Base-by-base conservation (phyloP, 2,888 invertebrate species). In the Abrostola triplasia region DNA sequence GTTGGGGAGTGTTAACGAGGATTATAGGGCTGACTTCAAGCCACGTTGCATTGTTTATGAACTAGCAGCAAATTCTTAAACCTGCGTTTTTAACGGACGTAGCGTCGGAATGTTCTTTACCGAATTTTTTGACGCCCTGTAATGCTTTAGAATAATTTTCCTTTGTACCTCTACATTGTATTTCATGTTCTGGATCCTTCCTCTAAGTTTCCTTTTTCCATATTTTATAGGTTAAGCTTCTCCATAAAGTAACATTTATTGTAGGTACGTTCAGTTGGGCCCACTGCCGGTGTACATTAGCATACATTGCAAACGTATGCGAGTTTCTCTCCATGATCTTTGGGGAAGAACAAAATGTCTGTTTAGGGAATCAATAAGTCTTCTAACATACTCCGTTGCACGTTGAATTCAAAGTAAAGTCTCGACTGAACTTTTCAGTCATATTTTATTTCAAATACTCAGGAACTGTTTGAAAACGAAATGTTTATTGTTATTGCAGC, bases 401-500 rank as follows among this genome's bases (percentile, higher is more conserved):
- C 35, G n/a, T 9, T 10, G 40, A 9, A 40, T 37, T 12, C 38
- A 36, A n/a, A 37, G 12, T 51, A 38, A 1, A 6, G 12, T 51
- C 36, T 44, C 9, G 40, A 52, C 40, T 49, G 11, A 49, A 49
- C 13, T 74, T 64, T 59, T 68, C 12, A 64, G 36, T 10, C 42
- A 51, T 51, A 75, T 44, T 64, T 64, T 47, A 60, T 35, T 59
- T 49, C 42, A 55, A 41, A 56, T 75, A 50, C 66, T 65, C 56
- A 61, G 51, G 59, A 76, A 64, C 59, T 75, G 51, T 65, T 53
- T 50, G 60, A 24, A 49, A 60, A 54, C 24, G 42, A 48, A 58
- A 55, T 67, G 53, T 52, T 64, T 62, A 76, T 51, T 76, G 44
- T 73, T 76, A 76, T 64, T 64, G 64, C 61, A 51, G 24, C 61